Evolutionary conservation across 2,888 invertebrate species (phyloP).

Genomic region (Drosophila ezoana): DNA sequence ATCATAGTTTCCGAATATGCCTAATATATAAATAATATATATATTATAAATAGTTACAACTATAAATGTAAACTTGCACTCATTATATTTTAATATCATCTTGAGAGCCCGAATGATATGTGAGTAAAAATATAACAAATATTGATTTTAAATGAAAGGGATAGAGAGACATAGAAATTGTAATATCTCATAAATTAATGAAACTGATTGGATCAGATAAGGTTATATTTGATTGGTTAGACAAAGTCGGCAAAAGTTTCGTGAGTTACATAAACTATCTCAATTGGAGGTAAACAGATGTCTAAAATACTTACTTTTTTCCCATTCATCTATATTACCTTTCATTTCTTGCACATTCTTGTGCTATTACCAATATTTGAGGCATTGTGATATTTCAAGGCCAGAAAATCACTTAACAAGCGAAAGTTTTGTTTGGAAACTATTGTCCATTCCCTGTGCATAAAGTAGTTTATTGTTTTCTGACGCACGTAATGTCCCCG

Average conservation of each 20-base stretch:
- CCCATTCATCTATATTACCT: slow-evolving; percentile 8
- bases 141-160: no score
- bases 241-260: not conserved
- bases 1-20: no score
- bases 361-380: slow-evolving; percentile 20
- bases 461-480: slow-evolving; percentile 17
- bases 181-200: not conserved
- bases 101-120: no score
- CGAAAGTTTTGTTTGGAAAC: slow-evolving; percentile 40
- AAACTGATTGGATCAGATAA: not conserved
- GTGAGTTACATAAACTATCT: not conserved
- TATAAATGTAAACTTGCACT: no score
- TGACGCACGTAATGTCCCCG: slow-evolving; percentile 29
- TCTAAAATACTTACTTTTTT: not conserved
- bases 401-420: slow-evolving; percentile 26
- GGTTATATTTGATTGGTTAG: not conserved
- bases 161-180: no score
- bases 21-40: no score
- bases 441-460: not conserved
- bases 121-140: no score
- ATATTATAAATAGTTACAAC: no score
- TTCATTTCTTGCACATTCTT: slow-evolving; percentile 28
- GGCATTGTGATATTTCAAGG: slow-evolving; percentile 36
- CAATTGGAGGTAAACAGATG: slow-evolving; percentile 3
- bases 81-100: no score